Evolutionary conservation across 2,888 invertebrate genomes (phyloP), one percentile per base, ranked within the genome.

Genomic region (Watsonalla cultraria): DNA sequence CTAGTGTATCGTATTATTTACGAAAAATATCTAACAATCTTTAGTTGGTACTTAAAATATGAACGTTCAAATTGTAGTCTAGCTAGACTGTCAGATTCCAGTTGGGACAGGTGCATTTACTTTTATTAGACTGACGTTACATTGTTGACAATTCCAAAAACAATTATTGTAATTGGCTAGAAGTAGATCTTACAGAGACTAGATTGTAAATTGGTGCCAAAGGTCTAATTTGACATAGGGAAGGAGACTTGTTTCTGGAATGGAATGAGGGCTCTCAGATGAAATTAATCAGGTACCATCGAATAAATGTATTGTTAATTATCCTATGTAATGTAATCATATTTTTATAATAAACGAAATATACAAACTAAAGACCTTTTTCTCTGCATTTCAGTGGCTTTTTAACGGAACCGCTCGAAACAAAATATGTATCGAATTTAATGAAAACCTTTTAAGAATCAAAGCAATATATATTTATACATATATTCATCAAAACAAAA

Each of bases 181-280:
- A 65, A 59, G 63, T 58, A 60, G 62, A 60, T 64, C 54, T 53
- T 54, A 54, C 65, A 58, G 11, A 42, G 61, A 52, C 52, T 78
- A 80, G 68, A 68, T 71, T 57, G 74, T 72, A 72, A 73, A 80
- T 80, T 74, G 81, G 86, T 87, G 87, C 87, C 87, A 86, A 87
- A 86, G 84, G 74, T 78, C 65, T 63, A 56, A 74, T 42, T 42
- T 11, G 42, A 42, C 42, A 42, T 42, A 42, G 42, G n/a, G 11
- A 11, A 42, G 11, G 11, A 42, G 8, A 42, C 5, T 11, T 24
- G 24, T 24, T 11, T 0, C 42, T 37, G 9, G 39, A 42, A 42
- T 42, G 11, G 8, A 42, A 11, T 11, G 11, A 11, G 11, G 2
- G 0, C n/a, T 39, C 5, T 42, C 42, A 42, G 42, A 11, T 42